phyloP scores from a whole-genome alignment of 2,797 vertebrate species.

The Prunella strophiata region DNA sequence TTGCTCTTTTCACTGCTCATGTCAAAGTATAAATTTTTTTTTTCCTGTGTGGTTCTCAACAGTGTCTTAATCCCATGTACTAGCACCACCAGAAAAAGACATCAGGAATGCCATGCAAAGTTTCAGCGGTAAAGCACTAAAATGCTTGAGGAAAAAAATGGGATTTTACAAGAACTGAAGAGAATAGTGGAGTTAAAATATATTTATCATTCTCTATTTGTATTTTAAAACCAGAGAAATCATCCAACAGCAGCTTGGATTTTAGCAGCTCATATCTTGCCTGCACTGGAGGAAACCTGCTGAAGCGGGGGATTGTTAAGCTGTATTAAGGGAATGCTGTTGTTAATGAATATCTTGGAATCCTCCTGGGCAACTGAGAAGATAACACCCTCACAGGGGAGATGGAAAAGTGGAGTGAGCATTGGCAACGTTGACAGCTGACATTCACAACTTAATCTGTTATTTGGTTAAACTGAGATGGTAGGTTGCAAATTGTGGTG shows the following conservation, averaged over 20 bases:
- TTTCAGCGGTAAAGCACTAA: neutral
- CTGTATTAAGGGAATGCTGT: neutral
- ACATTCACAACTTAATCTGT: neutral
- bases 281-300: neutral
- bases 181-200: neutral
- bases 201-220: neutral
- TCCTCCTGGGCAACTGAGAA: neutral
- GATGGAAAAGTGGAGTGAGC: neutral
- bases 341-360: neutral
- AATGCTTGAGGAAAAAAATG: neutral
- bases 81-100: neutral
- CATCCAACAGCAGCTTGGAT: neutral
- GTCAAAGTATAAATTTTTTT: neutral
- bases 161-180: neutral
- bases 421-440: fast-evolving
- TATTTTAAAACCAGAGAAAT: neutral
- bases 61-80: neutral
- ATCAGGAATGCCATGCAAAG: neutral
- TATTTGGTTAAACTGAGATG: neutral
- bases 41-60: neutral
- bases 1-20: neutral
- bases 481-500: neutral
- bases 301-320: neutral
- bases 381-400: neutral
- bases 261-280: neutral